A percentile compares a stretch with the other conserved stretches of the same genome.
Evolutionary conservation across 2,797 vertebrate genomes (phyloP).

Genomic region (Siniperca obscura): DNA sequence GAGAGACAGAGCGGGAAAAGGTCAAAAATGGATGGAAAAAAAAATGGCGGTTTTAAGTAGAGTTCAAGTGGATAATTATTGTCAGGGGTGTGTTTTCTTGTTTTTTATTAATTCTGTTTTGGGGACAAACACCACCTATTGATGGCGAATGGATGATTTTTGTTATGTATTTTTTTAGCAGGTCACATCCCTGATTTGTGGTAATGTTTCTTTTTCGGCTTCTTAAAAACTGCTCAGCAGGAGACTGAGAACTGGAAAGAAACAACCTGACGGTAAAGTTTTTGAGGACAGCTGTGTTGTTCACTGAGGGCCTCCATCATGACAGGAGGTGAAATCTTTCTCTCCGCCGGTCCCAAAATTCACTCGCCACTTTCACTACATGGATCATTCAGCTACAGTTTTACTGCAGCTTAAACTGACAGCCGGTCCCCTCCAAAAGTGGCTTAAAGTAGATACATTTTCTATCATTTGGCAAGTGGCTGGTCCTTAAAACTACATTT

Average conservation of each 20-base stretch:
- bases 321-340: not conserved
- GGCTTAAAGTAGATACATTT: not conserved
- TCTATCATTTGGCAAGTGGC: not conserved
- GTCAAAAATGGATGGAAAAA: slow-evolving; percentile 11
- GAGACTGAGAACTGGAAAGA: slow-evolving; percentile 19
- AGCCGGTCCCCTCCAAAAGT: not conserved
- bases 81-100: slow-evolving; percentile 16
- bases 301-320: not conserved
- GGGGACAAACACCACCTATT: slow-evolving; percentile 7
- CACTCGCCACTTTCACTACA: not conserved
- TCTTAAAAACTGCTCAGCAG: not conserved
- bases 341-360: not conserved
- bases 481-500: slow-evolving; percentile 6
- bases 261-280: not conserved
- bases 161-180: slow-evolving; percentile 28
- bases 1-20: not conserved
- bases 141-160: slow-evolving; percentile 20
- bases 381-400: not conserved
- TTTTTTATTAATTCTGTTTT: slow-evolving; percentile 25
- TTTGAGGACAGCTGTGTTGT: not conserved
- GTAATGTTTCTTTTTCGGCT: not conserved
- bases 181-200: slow-evolving; percentile 26
- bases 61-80: slow-evolving; percentile 32
- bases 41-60: slow-evolving; percentile 24
- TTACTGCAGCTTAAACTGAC: slow-evolving; percentile 24